Conservation (phyloP, 2,888 invertebrate species). For the Pocota personata region DNA sequence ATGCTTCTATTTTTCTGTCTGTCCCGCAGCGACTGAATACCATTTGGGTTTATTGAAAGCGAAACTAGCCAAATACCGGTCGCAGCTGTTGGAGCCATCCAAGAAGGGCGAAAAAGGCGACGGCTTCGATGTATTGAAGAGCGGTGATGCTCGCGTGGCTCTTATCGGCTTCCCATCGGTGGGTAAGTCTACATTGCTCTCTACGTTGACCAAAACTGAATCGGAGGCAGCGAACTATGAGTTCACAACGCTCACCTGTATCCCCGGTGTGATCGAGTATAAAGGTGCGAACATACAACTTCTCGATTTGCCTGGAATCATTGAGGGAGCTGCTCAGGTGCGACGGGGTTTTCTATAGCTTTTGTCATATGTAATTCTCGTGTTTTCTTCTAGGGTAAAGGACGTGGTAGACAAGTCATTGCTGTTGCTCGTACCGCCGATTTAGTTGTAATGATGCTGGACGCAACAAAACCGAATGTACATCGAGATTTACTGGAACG, state of each 20-base stretch:
- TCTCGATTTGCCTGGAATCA: slow-evolving; percentile 99
- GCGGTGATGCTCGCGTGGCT: slow-evolving; percentile 99
- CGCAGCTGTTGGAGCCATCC: slow-evolving; percentile 96
- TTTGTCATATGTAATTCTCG: background rate
- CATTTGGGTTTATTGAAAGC: slow-evolving; percentile 99
- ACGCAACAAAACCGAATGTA: slow-evolving; percentile 98
- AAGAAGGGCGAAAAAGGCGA: slow-evolving; percentile 98
- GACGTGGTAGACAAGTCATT: slow-evolving; percentile 96
- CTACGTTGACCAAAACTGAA: slow-evolving; percentile 97
- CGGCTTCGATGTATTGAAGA: slow-evolving; percentile 99
- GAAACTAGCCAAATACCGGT: slow-evolving; percentile 96
- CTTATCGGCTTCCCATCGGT: slow-evolving; percentile 98
- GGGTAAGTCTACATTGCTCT: slow-evolving; percentile 93
- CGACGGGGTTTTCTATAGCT: background rate
- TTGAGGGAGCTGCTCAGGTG: slow-evolving; percentile 97
- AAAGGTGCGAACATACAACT: slow-evolving; percentile 99
- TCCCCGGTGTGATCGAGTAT: slow-evolving; percentile 99
- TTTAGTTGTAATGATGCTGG: slow-evolving; percentile 99
- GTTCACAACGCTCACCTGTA: slow-evolving; percentile 99
- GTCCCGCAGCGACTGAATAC: slow-evolving; percentile 95
- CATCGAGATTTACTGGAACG: slow-evolving; percentile 95
- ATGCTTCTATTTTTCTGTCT: slow-evolving; percentile 41
- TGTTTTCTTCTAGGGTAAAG: slow-evolving; percentile 86
- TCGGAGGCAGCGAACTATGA: slow-evolving; percentile 99
- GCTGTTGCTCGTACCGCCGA: slow-evolving; percentile 99